Evolutionary conservation across 2,113 vertebrate species (phyloP).

Genomic region (Microtus montanus): DNA sequence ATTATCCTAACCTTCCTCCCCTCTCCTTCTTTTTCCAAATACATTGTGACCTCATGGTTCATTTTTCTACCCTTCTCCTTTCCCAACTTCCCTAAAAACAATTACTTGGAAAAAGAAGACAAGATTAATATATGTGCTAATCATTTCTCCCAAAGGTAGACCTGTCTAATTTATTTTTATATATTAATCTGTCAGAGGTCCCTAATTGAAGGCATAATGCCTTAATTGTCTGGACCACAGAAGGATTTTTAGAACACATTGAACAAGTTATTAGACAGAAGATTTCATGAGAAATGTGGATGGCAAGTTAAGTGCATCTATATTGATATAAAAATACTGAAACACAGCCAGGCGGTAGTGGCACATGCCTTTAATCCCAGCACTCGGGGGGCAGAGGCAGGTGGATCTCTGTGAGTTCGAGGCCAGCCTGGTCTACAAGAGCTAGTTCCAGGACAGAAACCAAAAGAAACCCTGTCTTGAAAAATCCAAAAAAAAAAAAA

Average conservation of each 20-base stretch:
- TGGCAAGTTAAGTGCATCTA: not conserved
- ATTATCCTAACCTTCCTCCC: not conserved
- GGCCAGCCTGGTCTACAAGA: too few species aligned
- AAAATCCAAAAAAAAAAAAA: not conserved
- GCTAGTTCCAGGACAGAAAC: too few species aligned
- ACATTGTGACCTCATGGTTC: not conserved
- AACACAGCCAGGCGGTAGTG: not conserved
- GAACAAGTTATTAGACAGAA: not conserved
- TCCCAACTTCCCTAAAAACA: not conserved
- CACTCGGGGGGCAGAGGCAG: too few species aligned
- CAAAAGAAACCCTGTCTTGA: too few species aligned
- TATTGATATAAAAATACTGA: not conserved
- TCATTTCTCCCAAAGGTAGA: not conserved
- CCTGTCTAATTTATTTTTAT: not conserved
- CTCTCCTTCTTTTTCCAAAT: conserved; percentile 19
- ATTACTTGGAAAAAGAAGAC: conserved; percentile 28
- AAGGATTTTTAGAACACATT: conserved; percentile 36
- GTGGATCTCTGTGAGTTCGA: too few species aligned
- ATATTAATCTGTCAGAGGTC: conserved; percentile 14
- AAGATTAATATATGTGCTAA: conserved; percentile 2
- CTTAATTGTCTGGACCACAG: conserved; percentile 35
- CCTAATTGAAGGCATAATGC: not conserved
- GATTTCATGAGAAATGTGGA: conserved; percentile 9
- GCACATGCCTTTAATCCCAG: too few species aligned
- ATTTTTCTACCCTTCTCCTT: not conserved